Evolutionary conservation across 2,797 vertebrate species (phyloP), one percentile per base, ranked within the genome.

Genomic region (Rhabdomys pumilio): DNA sequence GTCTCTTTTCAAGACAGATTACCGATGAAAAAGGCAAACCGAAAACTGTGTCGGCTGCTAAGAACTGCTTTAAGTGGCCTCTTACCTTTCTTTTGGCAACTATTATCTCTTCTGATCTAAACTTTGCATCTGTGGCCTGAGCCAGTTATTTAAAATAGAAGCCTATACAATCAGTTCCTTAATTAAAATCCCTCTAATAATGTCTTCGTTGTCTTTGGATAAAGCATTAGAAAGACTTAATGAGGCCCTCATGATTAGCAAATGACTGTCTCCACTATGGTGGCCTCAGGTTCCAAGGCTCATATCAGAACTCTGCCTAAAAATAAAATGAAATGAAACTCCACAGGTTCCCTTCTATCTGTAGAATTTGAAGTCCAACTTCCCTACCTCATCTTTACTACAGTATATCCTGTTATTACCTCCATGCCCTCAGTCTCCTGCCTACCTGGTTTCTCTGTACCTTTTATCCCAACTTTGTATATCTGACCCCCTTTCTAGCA

Each of bases 211-310:
- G 13, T 83, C 19, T 91, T 94, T 2, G 4, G 72, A 77, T 90
- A 89, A 93, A 93, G 65, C 44, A 82, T 89, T 86, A 76, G 65
- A 79, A 94, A 96, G 41, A 80, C 0, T 22, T 73, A 91, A 59
- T 0, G 8, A 94, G 47, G 72, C 5, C 1, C 20, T 84, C 3
- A 41, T 75, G 31, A 79, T 82, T 44, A 80, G 79, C 44, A 80
- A 83, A 44, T 47, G 12, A 72, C 13, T 14, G 41, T 0, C 14
- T 93, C 82, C 12, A 72, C 8, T 81, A 0, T 77, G 63, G 57
- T 77, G 38, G 24, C 24, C 4, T 91, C 24, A 38, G 26, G 0
- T 41, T 8, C 65, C 47, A 4, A 29, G 61, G 24, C 57, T 72
- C 24, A 26, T 12, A 24, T 79, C 41, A 53, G 26, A 85, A 57